Evolutionary conservation across 2,113 vertebrate species (phyloP).

Genomic region (Chamaea fasciata): DNA sequence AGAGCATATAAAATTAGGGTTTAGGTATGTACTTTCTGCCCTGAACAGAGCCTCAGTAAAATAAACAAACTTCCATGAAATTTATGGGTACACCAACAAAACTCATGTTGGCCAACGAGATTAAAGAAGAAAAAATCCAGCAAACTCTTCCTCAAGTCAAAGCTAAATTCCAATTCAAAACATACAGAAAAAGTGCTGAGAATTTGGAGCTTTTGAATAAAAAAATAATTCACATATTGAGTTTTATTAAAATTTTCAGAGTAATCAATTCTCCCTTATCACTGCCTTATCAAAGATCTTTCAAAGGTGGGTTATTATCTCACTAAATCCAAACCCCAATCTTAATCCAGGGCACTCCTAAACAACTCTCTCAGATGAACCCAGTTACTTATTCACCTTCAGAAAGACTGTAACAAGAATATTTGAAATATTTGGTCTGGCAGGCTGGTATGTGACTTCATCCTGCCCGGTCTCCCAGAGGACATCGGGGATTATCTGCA

Average conservation of each 20-base stretch:
- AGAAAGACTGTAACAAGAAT: background rate
- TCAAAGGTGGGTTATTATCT: background rate
- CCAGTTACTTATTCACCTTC: background rate
- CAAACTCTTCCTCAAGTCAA: background rate
- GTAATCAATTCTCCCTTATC: background rate
- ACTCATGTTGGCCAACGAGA: background rate
- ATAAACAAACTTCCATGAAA: background rate
- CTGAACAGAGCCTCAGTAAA: background rate
- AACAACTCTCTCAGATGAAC: background rate
- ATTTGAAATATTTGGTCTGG: background rate
- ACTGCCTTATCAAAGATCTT: background rate
- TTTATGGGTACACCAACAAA: background rate
- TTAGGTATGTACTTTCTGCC: background rate
- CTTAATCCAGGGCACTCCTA: background rate
- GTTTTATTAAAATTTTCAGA: background rate
- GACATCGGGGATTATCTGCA: background rate
- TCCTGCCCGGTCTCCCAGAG: background rate
- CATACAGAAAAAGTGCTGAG: background rate
- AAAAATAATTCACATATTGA: background rate
- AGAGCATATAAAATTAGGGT: background rate
- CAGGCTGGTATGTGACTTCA: background rate
- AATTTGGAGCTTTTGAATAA: background rate
- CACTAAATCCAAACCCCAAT: background rate
- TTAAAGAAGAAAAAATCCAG: background rate
- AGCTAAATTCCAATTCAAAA: background rate